Evolutionary conservation across 2,797 vertebrate species (phyloP).

Genomic region (Sebastes nivosus): DNA sequence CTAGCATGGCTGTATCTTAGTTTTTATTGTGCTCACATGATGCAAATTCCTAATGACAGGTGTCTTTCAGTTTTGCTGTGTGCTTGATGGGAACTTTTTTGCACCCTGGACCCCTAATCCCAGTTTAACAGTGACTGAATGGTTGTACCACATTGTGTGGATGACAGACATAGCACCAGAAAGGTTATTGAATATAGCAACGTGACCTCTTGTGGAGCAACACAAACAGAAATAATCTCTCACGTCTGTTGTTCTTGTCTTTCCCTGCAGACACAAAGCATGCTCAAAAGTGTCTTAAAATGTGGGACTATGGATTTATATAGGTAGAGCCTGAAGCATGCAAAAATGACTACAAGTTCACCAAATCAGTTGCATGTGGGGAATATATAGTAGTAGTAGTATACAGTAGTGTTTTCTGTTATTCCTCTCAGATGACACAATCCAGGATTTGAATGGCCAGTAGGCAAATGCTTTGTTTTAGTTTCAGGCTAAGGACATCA

Average conservation of each 20-base stretch:
- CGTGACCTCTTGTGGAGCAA: conserved; percentile 20
- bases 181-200: conserved; percentile 57
- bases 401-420: background rate
- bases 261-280: background rate
- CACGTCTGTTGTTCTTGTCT: background rate
- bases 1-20: background rate
- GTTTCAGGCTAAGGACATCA: background rate
- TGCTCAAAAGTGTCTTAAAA: background rate
- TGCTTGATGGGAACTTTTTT: background rate
- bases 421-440: background rate
- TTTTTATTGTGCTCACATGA: background rate
- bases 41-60: background rate
- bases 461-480: background rate
- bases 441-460: background rate
- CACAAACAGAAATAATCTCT: background rate
- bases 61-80: background rate
- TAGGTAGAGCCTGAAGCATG: background rate
- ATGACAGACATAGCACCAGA: conserved; percentile 46
- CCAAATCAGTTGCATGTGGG: background rate
- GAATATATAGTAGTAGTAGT: background rate
- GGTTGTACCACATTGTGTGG: conserved; percentile 26
- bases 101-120: background rate
- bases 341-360: background rate
- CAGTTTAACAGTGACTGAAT: background rate
- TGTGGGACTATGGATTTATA: background rate